Percentiles rank a stretch among this genome's conserved stretches.
Evolutionary conservation across 2,113 vertebrate species (phyloP).

Genomic region (Acrocephalus kingi): DNA sequence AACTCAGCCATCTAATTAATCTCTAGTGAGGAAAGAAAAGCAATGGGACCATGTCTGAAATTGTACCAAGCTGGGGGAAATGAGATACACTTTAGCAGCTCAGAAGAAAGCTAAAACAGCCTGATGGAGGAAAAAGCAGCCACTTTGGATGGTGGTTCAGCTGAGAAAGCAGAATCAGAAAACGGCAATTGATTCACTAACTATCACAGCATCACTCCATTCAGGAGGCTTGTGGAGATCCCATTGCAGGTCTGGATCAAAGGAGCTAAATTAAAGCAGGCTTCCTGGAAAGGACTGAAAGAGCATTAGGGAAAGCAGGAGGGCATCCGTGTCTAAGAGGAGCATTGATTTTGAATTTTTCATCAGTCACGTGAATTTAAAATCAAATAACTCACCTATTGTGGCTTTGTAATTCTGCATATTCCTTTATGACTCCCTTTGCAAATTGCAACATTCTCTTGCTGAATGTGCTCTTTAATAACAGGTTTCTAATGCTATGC

Average conservation of each 20-base stretch:
- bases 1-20: neutral
- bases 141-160: neutral
- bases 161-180: constrained; percentile 44
- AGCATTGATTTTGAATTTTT: constrained; percentile 48
- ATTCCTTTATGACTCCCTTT: neutral
- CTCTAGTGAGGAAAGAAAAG: neutral
- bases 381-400: constrained; percentile 1
- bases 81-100: neutral
- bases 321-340: neutral
- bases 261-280: constrained; percentile 34
- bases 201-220: constrained; percentile 14
- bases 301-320: constrained; percentile 16
- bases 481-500: neutral
- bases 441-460: neutral
- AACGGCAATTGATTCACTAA: constrained; percentile 29
- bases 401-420: neutral
- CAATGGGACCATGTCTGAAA: neutral
- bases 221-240: neutral
- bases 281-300: constrained; percentile 34
- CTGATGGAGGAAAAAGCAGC: neutral
- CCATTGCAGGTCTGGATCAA: constrained; percentile 2
- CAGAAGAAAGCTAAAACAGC: neutral
- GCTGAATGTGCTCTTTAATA: neutral
- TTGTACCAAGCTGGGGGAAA: neutral
- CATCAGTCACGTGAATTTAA: constrained; percentile 12